Percentiles rank a stretch among this genome's conserved stretches.
phyloP scores from a whole-genome alignment of 2,797 vertebrate genomes.

The Iguana delicatissima region DNA sequence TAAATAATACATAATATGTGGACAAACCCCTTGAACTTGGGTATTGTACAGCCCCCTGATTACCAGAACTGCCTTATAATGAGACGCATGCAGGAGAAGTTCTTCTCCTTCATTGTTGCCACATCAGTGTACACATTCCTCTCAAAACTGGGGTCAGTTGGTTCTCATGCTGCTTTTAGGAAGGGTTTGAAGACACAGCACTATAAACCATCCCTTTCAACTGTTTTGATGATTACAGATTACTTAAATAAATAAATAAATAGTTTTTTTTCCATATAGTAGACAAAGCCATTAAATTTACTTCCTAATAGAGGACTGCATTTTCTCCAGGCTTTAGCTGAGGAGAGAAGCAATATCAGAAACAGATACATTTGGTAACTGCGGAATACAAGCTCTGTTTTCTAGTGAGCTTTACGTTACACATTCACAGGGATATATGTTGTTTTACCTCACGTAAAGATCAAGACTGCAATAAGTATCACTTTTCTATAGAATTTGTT shows the following conservation, averaged over 20 bases:
- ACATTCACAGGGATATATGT: neutral
- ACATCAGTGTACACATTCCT: no score
- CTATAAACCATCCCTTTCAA: no score
- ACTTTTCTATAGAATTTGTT: neutral
- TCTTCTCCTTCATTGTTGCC: no score
- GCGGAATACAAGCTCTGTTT: neutral
- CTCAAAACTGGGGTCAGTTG: no score
- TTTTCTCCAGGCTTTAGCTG: neutral
- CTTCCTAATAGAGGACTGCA: neutral
- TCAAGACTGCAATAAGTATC: neutral
- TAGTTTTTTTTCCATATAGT: neutral
- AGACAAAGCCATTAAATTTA: neutral
- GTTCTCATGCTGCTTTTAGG: no score
- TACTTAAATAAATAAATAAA: no score
- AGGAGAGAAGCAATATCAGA: neutral
- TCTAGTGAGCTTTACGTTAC: neutral
- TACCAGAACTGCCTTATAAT: neutral
- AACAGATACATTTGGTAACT: neutral
- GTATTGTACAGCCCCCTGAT: no score
- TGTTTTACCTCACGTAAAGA: neutral
- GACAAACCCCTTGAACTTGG: no score
- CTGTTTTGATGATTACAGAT: no score
- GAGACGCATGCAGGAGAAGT: no score
- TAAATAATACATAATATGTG: neutral
- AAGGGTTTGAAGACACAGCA: no score